These are phyloP conservation scores for Arrhopalites spinosus DNA, from an alignment of 2,888 invertebrate species.

Conservation along the genomic window DNA sequence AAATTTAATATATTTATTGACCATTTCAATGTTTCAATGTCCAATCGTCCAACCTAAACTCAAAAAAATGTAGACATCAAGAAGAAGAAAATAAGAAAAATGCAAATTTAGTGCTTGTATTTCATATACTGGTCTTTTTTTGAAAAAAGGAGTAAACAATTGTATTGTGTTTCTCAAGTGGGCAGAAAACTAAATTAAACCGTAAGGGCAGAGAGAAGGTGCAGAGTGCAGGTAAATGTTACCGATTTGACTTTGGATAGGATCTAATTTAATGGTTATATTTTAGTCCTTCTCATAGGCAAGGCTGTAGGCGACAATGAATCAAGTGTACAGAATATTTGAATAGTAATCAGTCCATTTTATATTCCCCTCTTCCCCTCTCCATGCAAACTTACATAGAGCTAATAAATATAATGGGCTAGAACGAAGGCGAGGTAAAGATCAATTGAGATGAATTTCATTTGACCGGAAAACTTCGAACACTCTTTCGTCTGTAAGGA, in stretches of 20 bases:
- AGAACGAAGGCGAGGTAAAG: background rate
- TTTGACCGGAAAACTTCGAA: background rate
- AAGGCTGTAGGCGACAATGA: constrained; percentile 1
- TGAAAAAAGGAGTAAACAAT: no score
- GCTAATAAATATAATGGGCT: no score
- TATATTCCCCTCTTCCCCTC: no score
- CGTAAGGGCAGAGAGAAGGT: background rate
- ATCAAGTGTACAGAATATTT: background rate
- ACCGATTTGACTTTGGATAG: background rate
- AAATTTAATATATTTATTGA: no score
- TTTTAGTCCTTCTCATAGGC: background rate
- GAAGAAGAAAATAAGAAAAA: no score
- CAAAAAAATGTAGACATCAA: no score
- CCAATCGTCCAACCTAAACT: no score
- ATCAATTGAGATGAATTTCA: background rate
- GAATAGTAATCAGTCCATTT: no score
- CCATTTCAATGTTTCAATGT: no score
- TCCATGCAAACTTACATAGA: no score
- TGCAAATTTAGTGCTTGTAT: no score
- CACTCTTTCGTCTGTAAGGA: background rate
- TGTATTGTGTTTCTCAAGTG: background rate
- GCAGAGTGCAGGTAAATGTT: constrained; percentile 2
- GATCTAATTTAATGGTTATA: background rate
- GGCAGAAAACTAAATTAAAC: background rate
- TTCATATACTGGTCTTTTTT: no score